These are phyloP conservation scores for Amblyjoppa proteus DNA, from an alignment of 2,888 invertebrate genomes.

Conservation along the genomic window DNA sequence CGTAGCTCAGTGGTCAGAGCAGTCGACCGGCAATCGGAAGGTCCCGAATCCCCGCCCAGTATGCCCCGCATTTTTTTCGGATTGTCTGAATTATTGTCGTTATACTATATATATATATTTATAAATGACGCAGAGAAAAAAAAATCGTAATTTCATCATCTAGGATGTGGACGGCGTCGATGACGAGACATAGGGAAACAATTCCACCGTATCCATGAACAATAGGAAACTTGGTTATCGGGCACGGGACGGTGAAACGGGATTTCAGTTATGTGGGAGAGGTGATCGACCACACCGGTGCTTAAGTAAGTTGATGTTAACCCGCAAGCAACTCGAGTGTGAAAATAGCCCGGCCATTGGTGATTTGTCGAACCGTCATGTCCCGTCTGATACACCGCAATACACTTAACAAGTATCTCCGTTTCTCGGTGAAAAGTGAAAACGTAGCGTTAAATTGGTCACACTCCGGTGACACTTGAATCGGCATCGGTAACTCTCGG, in stretches of 20 bases:
- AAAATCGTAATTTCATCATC: constrained; percentile 36
- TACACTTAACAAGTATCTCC: constrained; percentile 24
- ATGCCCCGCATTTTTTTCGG: background rate
- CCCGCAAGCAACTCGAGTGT: constrained; percentile 55
- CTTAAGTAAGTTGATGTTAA: constrained; percentile 66
- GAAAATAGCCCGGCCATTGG: constrained; percentile 44
- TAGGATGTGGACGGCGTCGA: constrained; percentile 36
- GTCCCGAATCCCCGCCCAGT: background rate
- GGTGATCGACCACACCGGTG: constrained; percentile 40
- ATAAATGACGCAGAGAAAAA: background rate
- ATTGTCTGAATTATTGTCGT: background rate
- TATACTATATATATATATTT: background rate
- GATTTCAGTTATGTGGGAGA: constrained; percentile 24
- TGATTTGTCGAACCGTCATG: constrained; percentile 25
- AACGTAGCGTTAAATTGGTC: constrained; percentile 79
- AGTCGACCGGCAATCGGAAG: background rate
- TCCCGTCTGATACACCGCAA: constrained; percentile 21
- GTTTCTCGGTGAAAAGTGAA: constrained; percentile 76
- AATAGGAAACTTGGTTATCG: constrained; percentile 60
- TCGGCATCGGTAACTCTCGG: background rate
- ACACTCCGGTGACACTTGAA: constrained; percentile 62
- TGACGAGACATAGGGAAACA: constrained; percentile 40
- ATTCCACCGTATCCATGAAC: constrained; percentile 40
- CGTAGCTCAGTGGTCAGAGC: background rate
- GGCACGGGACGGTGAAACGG: constrained; percentile 43